These are phyloP conservation scores for Synergus gifuensis DNA, from an alignment of 2,888 invertebrate genomes.

Conservation along the genomic window DNA sequence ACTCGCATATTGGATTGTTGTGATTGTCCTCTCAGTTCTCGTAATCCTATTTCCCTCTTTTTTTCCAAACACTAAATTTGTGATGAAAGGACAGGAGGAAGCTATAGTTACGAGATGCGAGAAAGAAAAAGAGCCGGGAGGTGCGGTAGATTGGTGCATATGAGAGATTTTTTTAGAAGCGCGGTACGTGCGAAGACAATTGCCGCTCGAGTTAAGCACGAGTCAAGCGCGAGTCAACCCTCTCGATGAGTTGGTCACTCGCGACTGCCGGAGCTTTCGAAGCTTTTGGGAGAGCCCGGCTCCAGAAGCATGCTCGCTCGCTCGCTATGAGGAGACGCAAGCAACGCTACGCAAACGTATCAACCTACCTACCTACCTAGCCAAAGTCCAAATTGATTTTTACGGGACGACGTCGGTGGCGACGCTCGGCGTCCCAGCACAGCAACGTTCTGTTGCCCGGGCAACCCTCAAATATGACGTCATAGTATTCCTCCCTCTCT, in stretches of 20 bases:
- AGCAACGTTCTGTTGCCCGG: constrained; percentile 72
- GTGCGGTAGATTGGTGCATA: neutral
- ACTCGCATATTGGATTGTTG: neutral
- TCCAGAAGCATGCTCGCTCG: constrained; percentile 56
- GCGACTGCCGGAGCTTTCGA: constrained; percentile 68
- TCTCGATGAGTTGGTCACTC: constrained; percentile 72
- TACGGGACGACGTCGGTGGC: constrained; percentile 73
- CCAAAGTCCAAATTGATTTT: constrained; percentile 77
- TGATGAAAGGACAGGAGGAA: neutral
- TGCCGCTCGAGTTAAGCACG: constrained; percentile 24
- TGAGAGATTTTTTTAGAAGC: neutral
- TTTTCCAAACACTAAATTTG: neutral
- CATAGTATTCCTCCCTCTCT: constrained; percentile 57
- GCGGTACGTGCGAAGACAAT: constrained; percentile 32
- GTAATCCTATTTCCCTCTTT: neutral
- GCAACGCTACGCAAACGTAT: constrained; percentile 52
- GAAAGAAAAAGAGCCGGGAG: constrained; percentile 6
- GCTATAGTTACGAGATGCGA: neutral
- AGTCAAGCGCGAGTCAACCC: constrained; percentile 62
- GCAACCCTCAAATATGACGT: constrained; percentile 73
- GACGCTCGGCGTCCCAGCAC: constrained; percentile 72
- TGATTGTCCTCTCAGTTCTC: neutral
- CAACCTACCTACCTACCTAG: constrained; percentile 62
- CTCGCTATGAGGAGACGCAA: constrained; percentile 54
- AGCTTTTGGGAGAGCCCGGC: constrained; percentile 62